Evolutionary conservation across 2,113 vertebrate genomes (phyloP), one percentile per base, ranked within the genome.

Genomic region (Mormyrus lacerda): DNA sequence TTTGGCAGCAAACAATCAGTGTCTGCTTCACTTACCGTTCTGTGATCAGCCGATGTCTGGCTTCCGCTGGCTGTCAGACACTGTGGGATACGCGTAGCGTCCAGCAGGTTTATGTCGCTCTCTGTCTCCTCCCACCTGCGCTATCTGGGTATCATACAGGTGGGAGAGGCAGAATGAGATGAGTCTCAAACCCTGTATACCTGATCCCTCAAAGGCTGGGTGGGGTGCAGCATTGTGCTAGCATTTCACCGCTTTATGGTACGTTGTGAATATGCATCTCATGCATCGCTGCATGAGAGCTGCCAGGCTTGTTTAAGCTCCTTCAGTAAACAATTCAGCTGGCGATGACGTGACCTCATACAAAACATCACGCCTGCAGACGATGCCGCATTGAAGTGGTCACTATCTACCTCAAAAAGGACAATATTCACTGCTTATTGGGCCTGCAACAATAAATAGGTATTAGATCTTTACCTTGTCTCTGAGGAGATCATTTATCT

Each of bases 51-150:
- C 6, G 44, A 45, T 2, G 21, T 84, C 24, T 0, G 44, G 31
- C 31, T 42, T 47, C 42, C n/a, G 82, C 44, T 84, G 82, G 44
- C 39, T 24, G 82, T 45, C 82, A 47, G 82, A 84, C 7, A 15
- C 31, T 79, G 17, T 47, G 42, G 0, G 82, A n/a, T 44, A 82
- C 3, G 3, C 21, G 4, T 15, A 39, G 73, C 73, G 0, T 79
- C 73, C 73, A 1, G 24, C 21, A 47, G 19, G 39, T 84, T 24
- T 84, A n/a, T 44, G 82, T 10, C 11, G 3, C 82, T 94, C 92
- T 65, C 27, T 11, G 24, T 55, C 47, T 45, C 87, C 55, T n/a
- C 47, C 39, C 45, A 47, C 82, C 17, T 44, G 85, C 27, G 19
- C n/a, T 27, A 15, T 65, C 61, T 65, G 50, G 24, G 48, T 6